phyloP scores from a whole-genome alignment of 2,113 vertebrate genomes.

The Anguilla rostrata region DNA sequence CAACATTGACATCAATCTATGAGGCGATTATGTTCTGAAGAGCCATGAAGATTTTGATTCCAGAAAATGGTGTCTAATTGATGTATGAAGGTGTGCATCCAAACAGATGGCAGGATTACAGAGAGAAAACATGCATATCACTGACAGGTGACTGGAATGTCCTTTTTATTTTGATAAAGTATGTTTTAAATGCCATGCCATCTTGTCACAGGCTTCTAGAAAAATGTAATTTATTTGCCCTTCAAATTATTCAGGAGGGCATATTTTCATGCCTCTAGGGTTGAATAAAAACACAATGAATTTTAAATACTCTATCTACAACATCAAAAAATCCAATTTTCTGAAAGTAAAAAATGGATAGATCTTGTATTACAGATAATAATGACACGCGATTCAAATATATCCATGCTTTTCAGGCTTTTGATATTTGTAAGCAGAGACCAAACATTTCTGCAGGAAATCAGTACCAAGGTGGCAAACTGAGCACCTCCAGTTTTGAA shows the following conservation, averaged over 20 bases:
- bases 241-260: neutral
- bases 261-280: neutral
- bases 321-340: neutral
- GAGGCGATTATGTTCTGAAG: neutral
- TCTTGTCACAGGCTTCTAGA: neutral
- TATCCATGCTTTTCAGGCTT: too few species aligned
- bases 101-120: neutral
- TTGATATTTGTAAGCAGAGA: too few species aligned
- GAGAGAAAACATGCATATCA: neutral
- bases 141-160: neutral
- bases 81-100: neutral
- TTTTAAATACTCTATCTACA: too few species aligned
- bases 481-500: too few species aligned
- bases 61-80: neutral
- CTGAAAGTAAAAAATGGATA: neutral
- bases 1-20: too few species aligned
- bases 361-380: neutral
- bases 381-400: too few species aligned
- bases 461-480: too few species aligned
- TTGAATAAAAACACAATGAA: too few species aligned
- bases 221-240: neutral
- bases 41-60: neutral
- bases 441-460: too few species aligned
- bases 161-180: neutral
- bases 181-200: neutral